Evolutionary conservation across 2,888 invertebrate species (phyloP), one percentile per base, ranked within the genome.

Genomic region (Psylliodes chrysocephalus): DNA sequence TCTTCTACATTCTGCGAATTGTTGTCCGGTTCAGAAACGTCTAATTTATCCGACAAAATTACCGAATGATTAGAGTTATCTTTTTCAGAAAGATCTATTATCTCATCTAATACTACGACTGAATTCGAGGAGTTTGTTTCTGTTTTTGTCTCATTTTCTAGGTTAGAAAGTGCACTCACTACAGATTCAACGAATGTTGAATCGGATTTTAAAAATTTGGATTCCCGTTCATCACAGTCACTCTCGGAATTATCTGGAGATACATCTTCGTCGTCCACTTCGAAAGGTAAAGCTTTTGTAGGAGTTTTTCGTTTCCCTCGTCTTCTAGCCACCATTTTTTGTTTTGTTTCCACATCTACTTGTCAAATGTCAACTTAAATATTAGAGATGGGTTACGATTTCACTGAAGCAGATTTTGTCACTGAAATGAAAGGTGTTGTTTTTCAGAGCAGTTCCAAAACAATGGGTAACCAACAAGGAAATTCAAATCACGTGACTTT

Each of bases 201-300:
- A 35, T 70, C 63, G 15, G 63, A 67, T 59, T 70, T 73, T 4
- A 59, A 51, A 47, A 74, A 44, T 65, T 74, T 74, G 12, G 64
- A 52, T 30, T 70, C 66, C 10, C 73, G 73, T 64, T 71, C 73
- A 12, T 46, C 51, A 44, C 44, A 61, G 14, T 71, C 66, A 54
- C 30, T 49, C 8, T 68, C 71, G 42, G 69, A 67, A 30, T 69
- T 54, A 38, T 74, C 73, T 38, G 75, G 65, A 6, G 75, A 74
- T 47, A 74, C 63, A 61, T 77, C 76, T 33, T 65, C 69, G 3
- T 76, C 77, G 51, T 64, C 68, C 28, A 77, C 61, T 71, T 77
- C 77, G 30, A 75, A 75, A 66, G 75, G 71, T 17, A 67, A 59
- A 47, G 72, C 73, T 14, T 65, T 55, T 49, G 65, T 61, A 18